phyloP scores from a whole-genome alignment of 2,113 vertebrate species.

The Ceuthmochares aereus region DNA sequence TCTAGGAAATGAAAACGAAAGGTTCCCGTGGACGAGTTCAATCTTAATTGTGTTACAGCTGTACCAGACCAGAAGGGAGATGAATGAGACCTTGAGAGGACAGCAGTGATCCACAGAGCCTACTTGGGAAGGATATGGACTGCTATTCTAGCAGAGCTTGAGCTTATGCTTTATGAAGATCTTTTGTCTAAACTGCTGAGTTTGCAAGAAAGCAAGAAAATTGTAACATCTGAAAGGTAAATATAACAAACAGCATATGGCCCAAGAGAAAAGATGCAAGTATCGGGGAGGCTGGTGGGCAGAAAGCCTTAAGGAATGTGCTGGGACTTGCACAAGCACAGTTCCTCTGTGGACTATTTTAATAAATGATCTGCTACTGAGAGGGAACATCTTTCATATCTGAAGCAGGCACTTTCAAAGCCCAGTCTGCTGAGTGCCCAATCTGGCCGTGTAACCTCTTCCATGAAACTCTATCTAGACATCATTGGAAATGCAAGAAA shows the following conservation, averaged over 20 bases:
- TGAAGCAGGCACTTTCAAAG: neutral
- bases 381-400: neutral
- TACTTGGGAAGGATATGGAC: neutral
- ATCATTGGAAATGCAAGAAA: neutral
- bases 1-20: slow-evolving; percentile 5
- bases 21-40: neutral
- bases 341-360: neutral
- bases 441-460: rapidly evolving
- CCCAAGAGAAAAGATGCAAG: neutral
- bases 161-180: neutral
- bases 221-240: neutral
- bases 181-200: neutral
- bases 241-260: neutral
- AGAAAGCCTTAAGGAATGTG: neutral
- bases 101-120: neutral
- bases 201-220: neutral
- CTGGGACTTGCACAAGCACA: neutral
- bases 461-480: neutral
- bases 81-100: neutral
- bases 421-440: neutral
- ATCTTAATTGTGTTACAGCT: neutral
- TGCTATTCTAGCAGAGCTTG: neutral
- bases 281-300: neutral
- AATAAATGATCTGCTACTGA: neutral
- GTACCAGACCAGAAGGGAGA: neutral